These are phyloP conservation scores for Eupithecia insigniata DNA, from an alignment of 2,888 invertebrate genomes.

Conservation along the genomic window DNA sequence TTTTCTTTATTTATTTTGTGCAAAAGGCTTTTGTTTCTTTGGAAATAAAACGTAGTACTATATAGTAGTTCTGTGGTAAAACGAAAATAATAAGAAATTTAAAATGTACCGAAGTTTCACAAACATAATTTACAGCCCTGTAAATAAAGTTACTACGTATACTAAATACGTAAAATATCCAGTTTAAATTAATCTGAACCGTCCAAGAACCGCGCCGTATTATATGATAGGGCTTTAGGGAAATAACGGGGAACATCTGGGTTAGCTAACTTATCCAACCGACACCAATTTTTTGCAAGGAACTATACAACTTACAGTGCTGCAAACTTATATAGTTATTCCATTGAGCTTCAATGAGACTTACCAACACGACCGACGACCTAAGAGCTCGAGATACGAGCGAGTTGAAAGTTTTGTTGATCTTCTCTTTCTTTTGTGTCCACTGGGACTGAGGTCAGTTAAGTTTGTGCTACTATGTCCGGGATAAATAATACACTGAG, in stretches of 20 bases:
- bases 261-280: slow-evolving; percentile 43
- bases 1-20: no score
- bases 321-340: neutral
- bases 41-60: no score
- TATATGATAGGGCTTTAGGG: slow-evolving; percentile 53
- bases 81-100: neutral
- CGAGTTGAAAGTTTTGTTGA: neutral
- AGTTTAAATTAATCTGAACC: slow-evolving; percentile 49
- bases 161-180: slow-evolving; percentile 46
- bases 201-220: slow-evolving; percentile 49
- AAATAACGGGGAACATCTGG: slow-evolving; percentile 52
- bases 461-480: slow-evolving; percentile 50
- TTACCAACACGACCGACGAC: neutral
- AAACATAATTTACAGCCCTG: slow-evolving; percentile 20
- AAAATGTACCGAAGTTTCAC: neutral
- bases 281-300: slow-evolving; percentile 44
- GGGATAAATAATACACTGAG: slow-evolving; percentile 76
- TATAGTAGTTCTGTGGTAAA: no score
- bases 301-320: slow-evolving; percentile 5
- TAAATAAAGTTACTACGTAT: slow-evolving; percentile 38
- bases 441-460: neutral
- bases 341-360: neutral
- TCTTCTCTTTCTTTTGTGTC: neutral
- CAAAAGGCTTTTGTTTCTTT: neutral
- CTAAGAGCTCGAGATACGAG: neutral